Evolutionary conservation across 1,140 invertebrate species (phyloP).

Genomic region (Drosophila trapezifrons): DNA sequence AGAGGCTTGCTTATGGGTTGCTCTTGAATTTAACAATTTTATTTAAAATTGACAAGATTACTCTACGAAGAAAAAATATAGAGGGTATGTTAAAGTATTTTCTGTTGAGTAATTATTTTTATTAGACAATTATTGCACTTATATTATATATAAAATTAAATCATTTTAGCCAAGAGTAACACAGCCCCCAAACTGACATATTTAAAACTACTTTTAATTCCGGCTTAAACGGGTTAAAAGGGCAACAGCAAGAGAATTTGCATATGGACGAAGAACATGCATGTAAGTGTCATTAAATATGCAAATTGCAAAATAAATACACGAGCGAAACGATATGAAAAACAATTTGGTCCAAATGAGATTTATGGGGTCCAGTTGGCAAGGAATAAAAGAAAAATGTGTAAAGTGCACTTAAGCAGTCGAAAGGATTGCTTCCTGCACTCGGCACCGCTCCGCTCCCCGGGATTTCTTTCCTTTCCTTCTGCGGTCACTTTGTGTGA

Average conservation of each 20-base stretch:
- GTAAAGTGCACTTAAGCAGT: constrained; percentile 79
- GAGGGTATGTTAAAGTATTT: too few species aligned
- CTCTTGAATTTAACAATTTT: too few species aligned
- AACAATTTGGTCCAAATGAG: constrained; percentile 74
- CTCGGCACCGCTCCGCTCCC: background rate
- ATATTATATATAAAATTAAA: background rate
- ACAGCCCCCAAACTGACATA: background rate
- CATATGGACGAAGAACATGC: constrained; percentile 51
- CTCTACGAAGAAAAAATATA: too few species aligned
- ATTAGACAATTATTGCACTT: too few species aligned
- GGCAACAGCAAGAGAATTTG: constrained; percentile 16
- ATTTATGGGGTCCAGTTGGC: constrained; percentile 68
- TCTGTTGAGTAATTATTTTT: too few species aligned
- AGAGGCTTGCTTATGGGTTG: background rate
- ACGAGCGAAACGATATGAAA: constrained; percentile 57
- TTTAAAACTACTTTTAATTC: background rate
- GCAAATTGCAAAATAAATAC: constrained; percentile 70
- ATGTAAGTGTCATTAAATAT: constrained; percentile 81
- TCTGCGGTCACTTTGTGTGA: constrained; percentile 62
- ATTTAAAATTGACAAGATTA: too few species aligned
- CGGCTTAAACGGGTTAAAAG: constrained; percentile 43
- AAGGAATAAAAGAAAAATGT: constrained; percentile 69
- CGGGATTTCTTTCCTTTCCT: background rate
- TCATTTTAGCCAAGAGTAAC: too few species aligned
- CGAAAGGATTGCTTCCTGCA: constrained; percentile 63